Conservation (phyloP, 2,797 vertebrate genomes). For the Squalus acanthias region DNA sequence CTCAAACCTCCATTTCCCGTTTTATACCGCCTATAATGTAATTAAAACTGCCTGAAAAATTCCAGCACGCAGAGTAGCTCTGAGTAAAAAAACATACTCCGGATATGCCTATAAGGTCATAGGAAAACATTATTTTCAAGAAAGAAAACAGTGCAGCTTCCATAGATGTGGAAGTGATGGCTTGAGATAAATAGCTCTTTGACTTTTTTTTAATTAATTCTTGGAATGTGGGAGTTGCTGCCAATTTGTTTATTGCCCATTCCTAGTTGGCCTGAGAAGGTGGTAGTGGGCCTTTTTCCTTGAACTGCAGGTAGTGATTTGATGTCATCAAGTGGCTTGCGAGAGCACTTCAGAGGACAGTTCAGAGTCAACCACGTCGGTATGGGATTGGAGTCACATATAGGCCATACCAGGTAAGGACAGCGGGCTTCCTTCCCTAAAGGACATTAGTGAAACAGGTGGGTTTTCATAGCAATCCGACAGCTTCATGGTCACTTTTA, state of each 20-base stretch:
- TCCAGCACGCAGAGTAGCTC: background rate
- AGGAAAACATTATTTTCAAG: background rate
- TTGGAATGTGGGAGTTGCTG: background rate
- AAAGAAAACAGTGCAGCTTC: background rate
- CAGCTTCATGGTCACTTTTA: background rate
- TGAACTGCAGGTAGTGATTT: background rate
- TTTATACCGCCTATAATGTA: background rate
- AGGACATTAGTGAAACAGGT: background rate
- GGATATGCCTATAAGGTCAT: background rate
- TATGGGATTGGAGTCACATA: background rate
- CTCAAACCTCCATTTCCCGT: background rate
- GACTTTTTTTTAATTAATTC: background rate
- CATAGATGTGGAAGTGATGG: background rate
- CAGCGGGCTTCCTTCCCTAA: background rate
- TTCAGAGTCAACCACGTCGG: background rate
- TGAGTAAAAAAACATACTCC: background rate
- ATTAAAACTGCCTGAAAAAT: background rate
- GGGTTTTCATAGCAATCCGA: background rate
- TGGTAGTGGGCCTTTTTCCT: background rate
- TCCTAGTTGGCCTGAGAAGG: background rate
- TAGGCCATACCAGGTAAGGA: background rate
- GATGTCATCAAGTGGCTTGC: too few relatives aligned
- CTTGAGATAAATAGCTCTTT: background rate
- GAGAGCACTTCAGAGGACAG: background rate
- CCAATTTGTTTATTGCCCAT: background rate